These are phyloP conservation scores for Ceraclea dissimilis DNA, from an alignment of 2,888 invertebrate genomes.

Conservation along the genomic window DNA sequence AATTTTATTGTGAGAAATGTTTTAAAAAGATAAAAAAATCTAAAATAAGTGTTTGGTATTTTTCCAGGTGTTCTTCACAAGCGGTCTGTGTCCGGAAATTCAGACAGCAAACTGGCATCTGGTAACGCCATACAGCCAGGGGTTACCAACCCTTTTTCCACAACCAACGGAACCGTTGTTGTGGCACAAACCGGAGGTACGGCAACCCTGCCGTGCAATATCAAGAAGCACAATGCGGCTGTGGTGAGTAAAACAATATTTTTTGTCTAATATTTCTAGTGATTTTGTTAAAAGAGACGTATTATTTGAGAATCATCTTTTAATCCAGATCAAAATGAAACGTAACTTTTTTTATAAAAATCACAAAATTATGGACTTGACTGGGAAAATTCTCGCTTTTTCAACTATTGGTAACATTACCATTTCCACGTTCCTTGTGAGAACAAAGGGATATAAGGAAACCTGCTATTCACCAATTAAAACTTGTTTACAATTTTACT, in stretches of 20 bases:
- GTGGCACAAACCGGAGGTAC: constrained; percentile 43
- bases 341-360: no score
- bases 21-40: no score
- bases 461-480: no score
- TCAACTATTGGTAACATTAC: no score
- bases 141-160: constrained; percentile 19
- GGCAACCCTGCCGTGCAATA: constrained; percentile 43
- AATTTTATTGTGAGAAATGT: no score
- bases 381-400: no score
- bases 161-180: constrained; percentile 32
- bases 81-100: constrained; percentile 15
- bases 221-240: constrained; percentile 38
- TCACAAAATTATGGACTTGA: no score
- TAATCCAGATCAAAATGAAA: not conserved
- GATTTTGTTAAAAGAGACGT: not conserved
- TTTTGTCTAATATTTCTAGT: not conserved
- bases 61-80: constrained; percentile 24
- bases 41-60: no score
- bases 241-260: constrained; percentile 35
- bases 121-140: constrained; percentile 4
- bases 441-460: no score
- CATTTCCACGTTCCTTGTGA: no score
- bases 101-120: constrained; percentile 9
- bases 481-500: no score
- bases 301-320: not conserved